Conservation (phyloP, 2,797 vertebrate genomes). For the Dallia pectoralis region DNA sequence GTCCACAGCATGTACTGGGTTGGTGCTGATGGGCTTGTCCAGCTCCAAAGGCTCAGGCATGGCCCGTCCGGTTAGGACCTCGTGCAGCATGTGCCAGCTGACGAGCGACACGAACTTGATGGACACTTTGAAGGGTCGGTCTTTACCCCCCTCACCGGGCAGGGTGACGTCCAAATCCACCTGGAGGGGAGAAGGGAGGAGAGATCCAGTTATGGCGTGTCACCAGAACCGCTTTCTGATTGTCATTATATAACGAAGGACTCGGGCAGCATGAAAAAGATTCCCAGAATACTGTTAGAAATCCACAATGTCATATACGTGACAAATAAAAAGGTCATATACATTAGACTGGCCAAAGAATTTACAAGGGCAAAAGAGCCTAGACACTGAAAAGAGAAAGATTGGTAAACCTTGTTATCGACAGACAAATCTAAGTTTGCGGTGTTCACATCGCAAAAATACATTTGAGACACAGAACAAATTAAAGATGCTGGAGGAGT, state of each 20-base stretch:
- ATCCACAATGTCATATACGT: too few relatives aligned
- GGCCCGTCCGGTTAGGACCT: slow-evolving; percentile 89
- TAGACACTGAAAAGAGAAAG: too few relatives aligned
- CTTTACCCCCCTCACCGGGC: slow-evolving; percentile 96
- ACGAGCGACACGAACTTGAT: slow-evolving; percentile 94
- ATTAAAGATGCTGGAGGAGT: too few relatives aligned
- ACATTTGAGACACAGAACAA: too few relatives aligned
- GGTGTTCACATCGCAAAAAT: too few relatives aligned
- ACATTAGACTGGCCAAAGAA: too few relatives aligned
- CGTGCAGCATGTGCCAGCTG: slow-evolving; percentile 97
- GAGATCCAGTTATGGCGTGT: background rate
- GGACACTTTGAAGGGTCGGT: slow-evolving; percentile 94
- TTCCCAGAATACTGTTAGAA: too few relatives aligned
- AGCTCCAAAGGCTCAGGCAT: slow-evolving; percentile 87
- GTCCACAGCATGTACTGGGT: slow-evolving; percentile 96
- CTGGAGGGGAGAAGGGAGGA: slow-evolving; percentile 57
- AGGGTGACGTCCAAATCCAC: slow-evolving; percentile 97
- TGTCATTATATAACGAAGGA: background rate
- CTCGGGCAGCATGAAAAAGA: too few relatives aligned
- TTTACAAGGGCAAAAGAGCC: too few relatives aligned
- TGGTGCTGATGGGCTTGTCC: slow-evolving; percentile 97
- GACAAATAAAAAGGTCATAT: too few relatives aligned
- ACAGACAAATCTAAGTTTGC: too few relatives aligned
- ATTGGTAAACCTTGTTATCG: too few relatives aligned
- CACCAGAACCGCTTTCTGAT: background rate